Percentiles rank a stretch among this genome's conserved stretches.
Conservation (phyloP, 2,888 invertebrate species). For the Anticlea derivata region DNA sequence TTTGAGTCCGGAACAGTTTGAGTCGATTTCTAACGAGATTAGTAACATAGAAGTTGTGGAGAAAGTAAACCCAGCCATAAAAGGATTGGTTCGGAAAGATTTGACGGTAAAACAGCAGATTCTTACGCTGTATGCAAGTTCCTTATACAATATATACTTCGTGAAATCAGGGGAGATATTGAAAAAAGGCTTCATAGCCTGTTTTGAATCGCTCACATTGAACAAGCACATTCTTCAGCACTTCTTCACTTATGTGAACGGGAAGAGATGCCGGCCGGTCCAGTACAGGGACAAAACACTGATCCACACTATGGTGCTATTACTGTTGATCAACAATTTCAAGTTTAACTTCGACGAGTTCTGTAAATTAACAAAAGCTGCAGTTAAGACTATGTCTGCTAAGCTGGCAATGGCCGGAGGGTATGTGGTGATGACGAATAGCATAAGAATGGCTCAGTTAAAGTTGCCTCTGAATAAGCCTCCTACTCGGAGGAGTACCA, state of each 20-base stretch:
- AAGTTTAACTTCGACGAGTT: slow-evolving; percentile 61
- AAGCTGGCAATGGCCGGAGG: slow-evolving; percentile 66
- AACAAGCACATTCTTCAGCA: slow-evolving; percentile 58
- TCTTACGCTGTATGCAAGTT: slow-evolving; percentile 59
- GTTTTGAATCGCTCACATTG: slow-evolving; percentile 55
- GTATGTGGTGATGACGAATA: slow-evolving; percentile 43
- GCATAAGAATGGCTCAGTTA: slow-evolving; percentile 58
- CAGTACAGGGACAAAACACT: slow-evolving; percentile 67
- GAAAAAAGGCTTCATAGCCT: slow-evolving; percentile 52
- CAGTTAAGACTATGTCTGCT: slow-evolving; percentile 46
- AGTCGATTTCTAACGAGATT: slow-evolving; percentile 60
- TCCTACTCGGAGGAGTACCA: slow-evolving; percentile 12
- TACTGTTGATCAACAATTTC: slow-evolving; percentile 63
- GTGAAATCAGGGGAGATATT: neutral
- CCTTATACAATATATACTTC: slow-evolving; percentile 25
- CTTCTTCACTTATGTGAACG: slow-evolving; percentile 51
- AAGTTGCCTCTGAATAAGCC: slow-evolving; percentile 55
- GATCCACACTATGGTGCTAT: slow-evolving; percentile 65
- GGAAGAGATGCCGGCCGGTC: slow-evolving; percentile 51
- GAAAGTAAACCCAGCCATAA: slow-evolving; percentile 32
- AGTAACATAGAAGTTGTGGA: slow-evolving; percentile 47
- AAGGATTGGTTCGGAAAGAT: slow-evolving; percentile 42
- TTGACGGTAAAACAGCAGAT: slow-evolving; percentile 49
- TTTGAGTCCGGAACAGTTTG: slow-evolving; percentile 64
- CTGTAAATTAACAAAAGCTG: slow-evolving; percentile 54